Conservation (phyloP, 2,113 vertebrate species). For the Mola mola region DNA sequence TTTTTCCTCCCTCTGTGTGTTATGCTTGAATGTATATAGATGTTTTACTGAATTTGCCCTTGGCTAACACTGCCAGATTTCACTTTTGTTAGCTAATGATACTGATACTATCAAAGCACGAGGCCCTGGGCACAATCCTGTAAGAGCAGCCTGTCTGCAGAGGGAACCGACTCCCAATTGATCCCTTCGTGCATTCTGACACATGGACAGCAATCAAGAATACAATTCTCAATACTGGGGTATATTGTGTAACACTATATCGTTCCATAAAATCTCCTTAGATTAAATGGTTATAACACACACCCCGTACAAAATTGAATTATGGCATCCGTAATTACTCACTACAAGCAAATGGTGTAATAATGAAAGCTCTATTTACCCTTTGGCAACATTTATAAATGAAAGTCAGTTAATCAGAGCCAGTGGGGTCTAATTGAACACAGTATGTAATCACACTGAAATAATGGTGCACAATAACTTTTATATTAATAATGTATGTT, state of each 20-base stretch:
- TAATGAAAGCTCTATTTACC: not conserved
- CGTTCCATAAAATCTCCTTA: constrained; percentile 1
- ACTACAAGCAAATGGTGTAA: not conserved
- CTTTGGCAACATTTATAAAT: constrained; percentile 7
- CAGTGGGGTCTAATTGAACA: constrained; percentile 1
- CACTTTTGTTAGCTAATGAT: constrained; percentile 24
- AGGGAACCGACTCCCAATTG: not conserved
- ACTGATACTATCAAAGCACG: constrained; percentile 8
- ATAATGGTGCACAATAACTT: not conserved
- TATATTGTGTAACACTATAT: not conserved
- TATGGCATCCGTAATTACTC: constrained; percentile 5
- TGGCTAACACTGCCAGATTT: too few species aligned
- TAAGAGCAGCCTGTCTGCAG: not conserved
- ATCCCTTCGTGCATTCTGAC: constrained; percentile 3
- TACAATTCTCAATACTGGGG: not conserved
- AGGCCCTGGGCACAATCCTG: not conserved
- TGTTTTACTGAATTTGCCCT: constrained; percentile 5
- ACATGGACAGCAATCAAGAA: constrained; percentile 5
- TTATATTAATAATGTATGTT: not conserved
- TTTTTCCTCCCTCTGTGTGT: too few species aligned
- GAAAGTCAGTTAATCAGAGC: constrained; percentile 1
- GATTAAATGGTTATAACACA: not conserved
- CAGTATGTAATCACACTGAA: not conserved
- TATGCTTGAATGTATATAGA: not conserved
- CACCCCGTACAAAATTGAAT: not conserved